phyloP scores from a whole-genome alignment of 2,113 vertebrate genomes.

The Bos javanicus region DNA sequence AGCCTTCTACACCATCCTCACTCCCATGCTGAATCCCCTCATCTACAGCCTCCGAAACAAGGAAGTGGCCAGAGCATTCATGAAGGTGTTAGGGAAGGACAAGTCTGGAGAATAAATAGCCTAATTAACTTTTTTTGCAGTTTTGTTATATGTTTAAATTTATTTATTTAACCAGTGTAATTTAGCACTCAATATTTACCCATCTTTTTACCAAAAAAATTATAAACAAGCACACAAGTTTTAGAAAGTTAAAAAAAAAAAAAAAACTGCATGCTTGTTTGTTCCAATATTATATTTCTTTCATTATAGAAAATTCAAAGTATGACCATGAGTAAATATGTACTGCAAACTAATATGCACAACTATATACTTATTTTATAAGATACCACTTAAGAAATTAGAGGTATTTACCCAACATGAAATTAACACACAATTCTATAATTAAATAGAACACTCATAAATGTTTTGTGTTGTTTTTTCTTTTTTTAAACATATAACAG shows the following conservation, averaged over 20 bases:
- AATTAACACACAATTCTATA: background rate
- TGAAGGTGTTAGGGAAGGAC: background rate
- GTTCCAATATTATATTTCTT: background rate
- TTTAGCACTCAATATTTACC: background rate
- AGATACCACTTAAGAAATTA: background rate
- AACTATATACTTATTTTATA: background rate
- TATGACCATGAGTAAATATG: background rate
- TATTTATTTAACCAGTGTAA: background rate
- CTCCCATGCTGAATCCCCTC: conserved; percentile 48
- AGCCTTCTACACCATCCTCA: conserved; percentile 40
- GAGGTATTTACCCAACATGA: background rate
- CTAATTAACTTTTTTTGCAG: background rate
- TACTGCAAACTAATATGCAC: background rate
- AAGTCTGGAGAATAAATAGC: background rate
- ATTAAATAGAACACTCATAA: background rate
- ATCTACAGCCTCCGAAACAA: conserved; percentile 19
- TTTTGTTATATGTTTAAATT: background rate
- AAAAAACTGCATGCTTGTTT: background rate
- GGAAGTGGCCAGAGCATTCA: background rate
- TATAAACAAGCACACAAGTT: background rate
- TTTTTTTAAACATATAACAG: background rate
- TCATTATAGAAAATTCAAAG: background rate
- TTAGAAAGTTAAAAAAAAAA: background rate
- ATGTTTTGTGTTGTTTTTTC: background rate
- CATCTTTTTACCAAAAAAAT: background rate